Evolutionary conservation across 2,888 invertebrate genomes (phyloP).

Genomic region (Danaus chrysippus): DNA sequence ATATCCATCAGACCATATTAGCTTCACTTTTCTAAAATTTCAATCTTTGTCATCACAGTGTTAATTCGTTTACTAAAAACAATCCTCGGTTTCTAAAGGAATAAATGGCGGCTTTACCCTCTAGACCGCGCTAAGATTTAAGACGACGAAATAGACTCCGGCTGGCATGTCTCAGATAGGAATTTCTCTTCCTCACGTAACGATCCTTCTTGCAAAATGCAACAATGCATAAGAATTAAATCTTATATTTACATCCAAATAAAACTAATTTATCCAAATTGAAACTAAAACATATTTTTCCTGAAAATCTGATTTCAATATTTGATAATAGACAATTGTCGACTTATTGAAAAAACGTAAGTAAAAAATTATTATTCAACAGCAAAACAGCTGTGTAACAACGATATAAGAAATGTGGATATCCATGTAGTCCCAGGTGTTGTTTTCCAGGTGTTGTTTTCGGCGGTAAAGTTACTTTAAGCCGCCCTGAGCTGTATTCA

Average conservation of each 20-base stretch:
- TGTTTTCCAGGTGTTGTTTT: conserved; percentile 67
- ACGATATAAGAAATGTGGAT: conserved; percentile 39
- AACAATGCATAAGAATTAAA: conserved; percentile 75
- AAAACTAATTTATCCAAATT: conserved; percentile 30
- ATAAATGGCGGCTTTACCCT: conserved; percentile 29
- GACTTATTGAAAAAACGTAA: neutral
- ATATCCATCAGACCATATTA: conserved; percentile 17
- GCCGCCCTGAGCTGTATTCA: conserved; percentile 63
- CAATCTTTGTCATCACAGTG: conserved; percentile 10
- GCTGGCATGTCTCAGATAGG: conserved; percentile 69
- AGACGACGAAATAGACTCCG: conserved; percentile 68
- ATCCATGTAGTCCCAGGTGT: conserved; percentile 60
- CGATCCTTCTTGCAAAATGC: conserved; percentile 71
- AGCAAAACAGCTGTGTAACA: neutral
- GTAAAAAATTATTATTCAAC: neutral
- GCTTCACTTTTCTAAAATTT: conserved; percentile 25
- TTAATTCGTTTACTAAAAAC: conserved; percentile 29
- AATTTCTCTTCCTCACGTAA: conserved; percentile 62
- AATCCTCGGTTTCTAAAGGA: conserved; percentile 36
- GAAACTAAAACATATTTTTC: conserved; percentile 9
- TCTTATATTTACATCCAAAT: conserved; percentile 52
- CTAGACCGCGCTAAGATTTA: conserved; percentile 49
- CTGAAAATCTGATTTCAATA: conserved; percentile 5
- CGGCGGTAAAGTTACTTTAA: conserved; percentile 68
- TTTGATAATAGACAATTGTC: neutral